Conservation (phyloP, 1,140 invertebrate species). For the Dendroctonus valens region DNA sequence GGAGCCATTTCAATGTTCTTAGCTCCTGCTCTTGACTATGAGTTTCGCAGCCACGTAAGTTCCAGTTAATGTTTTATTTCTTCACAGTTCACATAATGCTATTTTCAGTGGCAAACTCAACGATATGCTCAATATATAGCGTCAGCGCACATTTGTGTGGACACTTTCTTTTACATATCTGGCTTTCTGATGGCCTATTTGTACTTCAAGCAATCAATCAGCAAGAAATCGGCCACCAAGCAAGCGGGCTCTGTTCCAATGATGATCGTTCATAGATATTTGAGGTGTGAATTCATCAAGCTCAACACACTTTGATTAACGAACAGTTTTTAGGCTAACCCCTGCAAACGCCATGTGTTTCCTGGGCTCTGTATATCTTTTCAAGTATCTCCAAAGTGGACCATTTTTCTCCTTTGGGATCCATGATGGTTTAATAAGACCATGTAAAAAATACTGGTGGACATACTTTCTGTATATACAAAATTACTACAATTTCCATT, state of each 20-base stretch:
- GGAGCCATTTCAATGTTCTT: conserved; percentile 11
- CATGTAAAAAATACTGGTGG: conserved; percentile 43
- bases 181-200: conserved; percentile 41
- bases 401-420: conserved; percentile 22
- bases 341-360: conserved; percentile 27
- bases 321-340: conserved; percentile 20
- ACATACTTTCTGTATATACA: conserved; percentile 42
- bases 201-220: conserved; percentile 38
- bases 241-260: conserved; percentile 36
- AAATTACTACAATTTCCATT: conserved; percentile 39
- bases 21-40: neutral
- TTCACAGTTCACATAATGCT: neutral
- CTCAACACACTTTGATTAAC: neutral
- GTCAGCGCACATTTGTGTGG: conserved; percentile 36
- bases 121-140: conserved; percentile 33
- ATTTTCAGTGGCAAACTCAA: conserved; percentile 30
- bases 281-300: conserved; percentile 32
- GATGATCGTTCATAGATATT: conserved; percentile 41
- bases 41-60: conserved; percentile 8
- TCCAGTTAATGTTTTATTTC: too few species aligned
- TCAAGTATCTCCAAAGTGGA: conserved; percentile 25
- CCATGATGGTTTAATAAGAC: conserved; percentile 24
- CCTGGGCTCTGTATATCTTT: conserved; percentile 32
- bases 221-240: conserved; percentile 14
- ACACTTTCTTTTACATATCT: conserved; percentile 44